Percentiles rank a stretch among this genome's conserved stretches.
Evolutionary conservation across 2,113 vertebrate genomes (phyloP).

Genomic region (Trogon melanurus): DNA sequence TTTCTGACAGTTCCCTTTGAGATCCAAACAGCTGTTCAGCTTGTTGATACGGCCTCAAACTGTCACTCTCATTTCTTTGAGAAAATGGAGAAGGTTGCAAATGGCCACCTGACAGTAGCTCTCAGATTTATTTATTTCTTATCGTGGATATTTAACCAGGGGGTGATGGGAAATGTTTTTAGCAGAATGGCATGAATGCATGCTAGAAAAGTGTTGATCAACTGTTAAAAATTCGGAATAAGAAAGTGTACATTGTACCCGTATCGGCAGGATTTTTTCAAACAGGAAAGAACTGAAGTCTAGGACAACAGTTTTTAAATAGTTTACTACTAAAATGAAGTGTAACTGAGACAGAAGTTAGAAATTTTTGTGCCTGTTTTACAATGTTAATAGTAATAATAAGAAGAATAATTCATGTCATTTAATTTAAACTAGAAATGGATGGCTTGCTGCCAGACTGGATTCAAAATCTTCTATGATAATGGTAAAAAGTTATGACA

Average conservation of each 20-base stretch:
- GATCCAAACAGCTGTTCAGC: background rate
- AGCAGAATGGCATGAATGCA: background rate
- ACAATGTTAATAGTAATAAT: background rate
- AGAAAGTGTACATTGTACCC: background rate
- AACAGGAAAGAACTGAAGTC: background rate
- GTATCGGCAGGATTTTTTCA: background rate
- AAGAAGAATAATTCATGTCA: background rate
- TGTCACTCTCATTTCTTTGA: background rate
- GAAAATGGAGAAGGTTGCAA: background rate
- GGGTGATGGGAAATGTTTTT: background rate
- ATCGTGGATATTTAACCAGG: background rate
- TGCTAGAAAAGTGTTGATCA: background rate
- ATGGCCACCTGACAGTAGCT: background rate
- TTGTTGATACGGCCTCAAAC: background rate
- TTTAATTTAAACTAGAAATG: background rate
- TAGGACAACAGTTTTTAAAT: background rate
- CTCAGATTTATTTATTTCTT: background rate
- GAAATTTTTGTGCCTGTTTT: background rate
- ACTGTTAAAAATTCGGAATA: background rate
- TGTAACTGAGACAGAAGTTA: background rate
- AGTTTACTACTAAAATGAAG: background rate
- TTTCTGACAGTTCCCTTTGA: background rate
- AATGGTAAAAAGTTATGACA: constrained; percentile 53
- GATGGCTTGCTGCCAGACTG: constrained; percentile 20
- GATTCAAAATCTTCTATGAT: background rate